phyloP scores from a whole-genome alignment of 2,113 vertebrate species.

The Xenopus tropicalis region UCB_Xtro_10.0 CM004450.2:55858001-55858500 shows the following conservation, averaged over 20 bases:
- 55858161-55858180: constrained; percentile 48
- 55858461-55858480: too few species aligned
- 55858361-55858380: constrained; percentile 48
- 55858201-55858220: constrained; percentile 51
- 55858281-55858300: constrained; percentile 48
- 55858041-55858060: constrained; percentile 38
- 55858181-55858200: constrained; percentile 46
- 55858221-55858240: constrained; percentile 59
- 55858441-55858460: too few species aligned
- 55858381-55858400: constrained; percentile 48
- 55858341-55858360: constrained; percentile 52
- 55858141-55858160: constrained; percentile 47
- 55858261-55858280: constrained; percentile 54
- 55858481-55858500: too few species aligned
- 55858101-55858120: constrained; percentile 13
- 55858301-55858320: constrained; percentile 58
- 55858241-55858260: constrained; percentile 58
- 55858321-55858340: constrained; percentile 54
- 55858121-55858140: constrained; percentile 25
- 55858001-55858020: constrained; percentile 44
- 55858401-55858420: constrained; percentile 46
- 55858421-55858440: too few species aligned
- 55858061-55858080: constrained; percentile 35
- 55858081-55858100: constrained; percentile 34
- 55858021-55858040: constrained; percentile 20